Evolutionary conservation across 2,797 vertebrate species (phyloP).

Genomic region (Hippoglossus hippoglossus): DNA sequence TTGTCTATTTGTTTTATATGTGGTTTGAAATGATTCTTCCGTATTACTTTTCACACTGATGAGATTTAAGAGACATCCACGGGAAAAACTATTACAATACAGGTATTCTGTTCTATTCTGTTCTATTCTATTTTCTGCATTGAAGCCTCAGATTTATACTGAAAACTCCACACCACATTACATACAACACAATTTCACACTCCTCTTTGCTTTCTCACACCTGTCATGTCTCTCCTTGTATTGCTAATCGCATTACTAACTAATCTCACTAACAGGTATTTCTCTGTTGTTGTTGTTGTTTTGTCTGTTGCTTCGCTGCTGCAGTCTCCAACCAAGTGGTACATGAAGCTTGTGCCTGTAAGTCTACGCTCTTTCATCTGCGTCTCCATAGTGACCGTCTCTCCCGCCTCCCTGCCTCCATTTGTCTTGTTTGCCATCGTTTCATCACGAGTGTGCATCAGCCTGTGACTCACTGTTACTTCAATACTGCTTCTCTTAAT

Average conservation of each 20-base stretch:
- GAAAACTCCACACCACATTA: constrained; percentile 1
- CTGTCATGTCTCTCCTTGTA: constrained; percentile 57
- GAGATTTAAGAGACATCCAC: not conserved
- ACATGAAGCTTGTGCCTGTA: constrained; percentile 99
- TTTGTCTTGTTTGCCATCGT: constrained; percentile 13
- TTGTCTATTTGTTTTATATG: too few relatives aligned
- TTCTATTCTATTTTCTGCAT: not conserved
- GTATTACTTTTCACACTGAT: not conserved
- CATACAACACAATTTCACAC: constrained; percentile 7
- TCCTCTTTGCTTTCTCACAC: constrained; percentile 17
- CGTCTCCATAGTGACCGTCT: constrained; percentile 46
- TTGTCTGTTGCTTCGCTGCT: constrained; percentile 76
- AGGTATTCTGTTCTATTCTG: too few relatives aligned
- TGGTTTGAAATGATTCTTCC: too few relatives aligned
- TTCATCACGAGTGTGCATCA: constrained; percentile 29
- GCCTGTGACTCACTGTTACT: constrained; percentile 14
- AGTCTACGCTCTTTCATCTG: constrained; percentile 79
- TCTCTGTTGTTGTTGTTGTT: constrained; percentile 63
- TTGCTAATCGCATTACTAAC: constrained; percentile 57
- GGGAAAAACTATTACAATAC: too few relatives aligned
- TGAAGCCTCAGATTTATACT: not conserved
- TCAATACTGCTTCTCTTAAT: constrained; percentile 5
- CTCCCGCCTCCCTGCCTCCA: not conserved
- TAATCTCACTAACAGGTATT: constrained; percentile 71
- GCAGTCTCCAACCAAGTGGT: constrained; percentile 99